A percentile compares a stretch with the other conserved stretches of the same genome.
phyloP scores from a whole-genome alignment of 1,140 invertebrate genomes.

The Plectus sambesii region DNA sequence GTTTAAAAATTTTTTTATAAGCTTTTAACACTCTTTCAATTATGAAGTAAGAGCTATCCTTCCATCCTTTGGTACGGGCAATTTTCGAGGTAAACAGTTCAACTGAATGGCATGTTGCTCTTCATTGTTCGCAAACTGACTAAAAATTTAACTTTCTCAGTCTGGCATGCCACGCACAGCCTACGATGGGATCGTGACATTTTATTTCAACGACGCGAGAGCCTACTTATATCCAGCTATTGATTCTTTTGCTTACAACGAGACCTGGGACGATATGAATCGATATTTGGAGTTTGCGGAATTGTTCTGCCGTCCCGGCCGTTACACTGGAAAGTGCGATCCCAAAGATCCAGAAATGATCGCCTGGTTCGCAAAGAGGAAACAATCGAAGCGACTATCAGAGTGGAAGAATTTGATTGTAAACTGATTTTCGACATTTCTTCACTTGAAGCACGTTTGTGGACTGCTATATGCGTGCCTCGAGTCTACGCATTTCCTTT shows the following conservation, averaged over 20 bases:
- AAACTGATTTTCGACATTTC: too few relatives aligned
- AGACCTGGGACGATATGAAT: constrained; percentile 34
- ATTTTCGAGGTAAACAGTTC: too few relatives aligned
- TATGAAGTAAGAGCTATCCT: too few relatives aligned
- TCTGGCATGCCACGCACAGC: constrained; percentile 37
- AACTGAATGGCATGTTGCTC: too few relatives aligned
- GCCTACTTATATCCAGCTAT: constrained; percentile 26
- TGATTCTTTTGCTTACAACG: constrained; percentile 23
- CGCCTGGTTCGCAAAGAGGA: constrained; percentile 32
- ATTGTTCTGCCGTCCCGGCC: constrained; percentile 32
- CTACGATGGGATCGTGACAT: constrained; percentile 35
- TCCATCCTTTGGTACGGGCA: too few relatives aligned
- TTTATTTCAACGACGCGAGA: constrained; percentile 22
- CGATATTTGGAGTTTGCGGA: constrained; percentile 37
- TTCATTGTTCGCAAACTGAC: too few relatives aligned
- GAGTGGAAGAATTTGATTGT: constrained; percentile 40
- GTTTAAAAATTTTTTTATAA: too few relatives aligned
- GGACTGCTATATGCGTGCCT: too few relatives aligned
- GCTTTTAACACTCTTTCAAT: too few relatives aligned
- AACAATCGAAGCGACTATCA: constrained; percentile 28
- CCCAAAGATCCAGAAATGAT: constrained; percentile 34
- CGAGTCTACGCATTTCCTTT: too few relatives aligned
- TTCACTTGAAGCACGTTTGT: too few relatives aligned
- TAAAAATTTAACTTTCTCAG: constrained; percentile 11
- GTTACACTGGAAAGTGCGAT: constrained; percentile 41